Conservation (phyloP, 2,797 vertebrate species). For the Chlorospingus flavigularis region DNA sequence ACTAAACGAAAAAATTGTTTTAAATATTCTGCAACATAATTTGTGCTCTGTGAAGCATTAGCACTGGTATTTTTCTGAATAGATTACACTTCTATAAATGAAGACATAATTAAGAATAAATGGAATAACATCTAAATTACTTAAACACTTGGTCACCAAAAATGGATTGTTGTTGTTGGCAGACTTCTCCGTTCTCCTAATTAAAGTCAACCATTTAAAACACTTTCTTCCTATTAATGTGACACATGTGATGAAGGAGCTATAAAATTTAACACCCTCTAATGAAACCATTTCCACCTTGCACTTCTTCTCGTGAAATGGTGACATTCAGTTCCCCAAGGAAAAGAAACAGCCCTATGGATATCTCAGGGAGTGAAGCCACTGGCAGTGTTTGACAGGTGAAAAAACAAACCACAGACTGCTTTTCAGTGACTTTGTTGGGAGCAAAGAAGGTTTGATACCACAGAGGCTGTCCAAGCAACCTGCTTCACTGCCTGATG, state of each 20-base stretch:
- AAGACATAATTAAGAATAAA: conserved; percentile 31
- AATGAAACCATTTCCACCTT: conserved; percentile 48
- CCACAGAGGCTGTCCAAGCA: neutral
- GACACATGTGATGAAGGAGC: conserved; percentile 30
- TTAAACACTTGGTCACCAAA: conserved; percentile 30
- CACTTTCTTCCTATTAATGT: conserved; percentile 41
- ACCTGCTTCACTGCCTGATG: neutral
- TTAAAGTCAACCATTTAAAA: conserved; percentile 60
- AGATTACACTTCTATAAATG: neutral
- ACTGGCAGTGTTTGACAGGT: neutral
- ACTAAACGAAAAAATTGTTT: neutral
- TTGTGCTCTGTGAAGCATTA: neutral
- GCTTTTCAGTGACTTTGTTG: neutral
- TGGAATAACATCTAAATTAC: neutral
- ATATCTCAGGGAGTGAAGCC: neutral
- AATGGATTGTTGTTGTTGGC: conserved; percentile 32
- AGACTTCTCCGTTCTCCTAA: conserved; percentile 33
- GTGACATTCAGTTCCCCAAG: neutral
- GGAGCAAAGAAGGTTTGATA: neutral
- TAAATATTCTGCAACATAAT: neutral
- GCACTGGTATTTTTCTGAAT: neutral
- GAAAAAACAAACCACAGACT: neutral
- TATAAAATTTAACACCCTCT: conserved; percentile 27
- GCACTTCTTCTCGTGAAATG: conserved; percentile 11
- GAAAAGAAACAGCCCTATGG: neutral